Conservation (phyloP, 2,888 invertebrate genomes). For the Didymodactylos carnosus region DNA sequence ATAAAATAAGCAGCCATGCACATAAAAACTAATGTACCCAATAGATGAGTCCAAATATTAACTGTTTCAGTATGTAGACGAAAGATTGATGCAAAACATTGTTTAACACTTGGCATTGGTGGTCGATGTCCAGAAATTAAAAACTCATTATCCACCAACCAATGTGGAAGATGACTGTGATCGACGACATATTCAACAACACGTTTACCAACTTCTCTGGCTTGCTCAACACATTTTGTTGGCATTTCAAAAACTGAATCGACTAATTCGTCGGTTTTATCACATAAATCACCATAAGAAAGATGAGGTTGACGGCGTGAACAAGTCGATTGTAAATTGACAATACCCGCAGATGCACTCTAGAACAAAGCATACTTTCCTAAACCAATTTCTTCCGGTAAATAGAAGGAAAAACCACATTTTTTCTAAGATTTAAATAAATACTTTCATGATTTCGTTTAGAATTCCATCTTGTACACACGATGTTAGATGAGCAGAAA, state of each 20-base stretch:
- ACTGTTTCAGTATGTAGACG: conserved; percentile 96
- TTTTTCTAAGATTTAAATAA: no score
- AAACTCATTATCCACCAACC: conserved; percentile 96
- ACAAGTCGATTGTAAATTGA: neutral
- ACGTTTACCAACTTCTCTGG: conserved; percentile 68
- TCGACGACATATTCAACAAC: conserved; percentile 52
- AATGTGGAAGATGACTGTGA: conserved; percentile 62
- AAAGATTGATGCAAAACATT: conserved; percentile 93
- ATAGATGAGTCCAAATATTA: conserved; percentile 91
- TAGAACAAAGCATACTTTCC: no score
- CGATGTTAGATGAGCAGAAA: no score
- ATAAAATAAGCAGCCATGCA: conserved; percentile 61
- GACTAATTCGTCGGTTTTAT: neutral
- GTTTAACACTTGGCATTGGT: conserved; percentile 78
- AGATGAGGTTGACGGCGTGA: neutral
- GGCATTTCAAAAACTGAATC: neutral
- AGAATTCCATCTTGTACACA: no score
- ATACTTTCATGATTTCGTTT: no score
- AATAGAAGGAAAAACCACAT: no score
- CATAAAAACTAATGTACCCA: conserved; percentile 42
- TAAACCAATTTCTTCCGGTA: no score
- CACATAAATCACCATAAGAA: neutral
- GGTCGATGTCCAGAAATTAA: conserved; percentile 83
- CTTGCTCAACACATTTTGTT: conserved; percentile 51
- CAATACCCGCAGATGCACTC: neutral